Evolutionary conservation across 2,113 vertebrate genomes (phyloP).

Genomic region (Aepyceros melampus): DNA sequence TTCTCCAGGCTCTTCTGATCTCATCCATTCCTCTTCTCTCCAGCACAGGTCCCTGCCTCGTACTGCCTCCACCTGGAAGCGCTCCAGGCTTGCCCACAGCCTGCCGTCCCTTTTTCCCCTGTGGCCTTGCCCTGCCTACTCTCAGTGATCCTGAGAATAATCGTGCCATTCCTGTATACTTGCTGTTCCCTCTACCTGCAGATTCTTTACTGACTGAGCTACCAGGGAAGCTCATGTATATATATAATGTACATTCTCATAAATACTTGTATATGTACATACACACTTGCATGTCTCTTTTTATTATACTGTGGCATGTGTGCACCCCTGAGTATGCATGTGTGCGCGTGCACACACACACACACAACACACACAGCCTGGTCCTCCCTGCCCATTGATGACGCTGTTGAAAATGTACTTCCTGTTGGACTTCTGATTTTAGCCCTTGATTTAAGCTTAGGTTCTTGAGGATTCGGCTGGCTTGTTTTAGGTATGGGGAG

Average conservation of each 20-base stretch:
- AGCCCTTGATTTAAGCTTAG: neutral
- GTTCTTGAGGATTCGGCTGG: neutral
- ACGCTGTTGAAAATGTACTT: neutral
- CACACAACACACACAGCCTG: neutral
- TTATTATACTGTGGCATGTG: neutral
- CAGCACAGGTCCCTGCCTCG: neutral
- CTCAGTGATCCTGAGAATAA: neutral
- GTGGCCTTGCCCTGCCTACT: rapidly evolving
- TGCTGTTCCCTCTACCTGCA: neutral
- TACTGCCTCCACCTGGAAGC: no score
- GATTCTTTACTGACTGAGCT: neutral
- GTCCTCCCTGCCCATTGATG: neutral
- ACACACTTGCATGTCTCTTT: neutral
- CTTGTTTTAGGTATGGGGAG: neutral
- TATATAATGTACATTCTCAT: neutral
- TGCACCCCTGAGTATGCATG: neutral
- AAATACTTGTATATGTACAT: neutral
- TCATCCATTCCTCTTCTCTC: neutral
- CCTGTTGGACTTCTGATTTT: neutral
- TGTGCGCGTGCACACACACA: rapidly evolving
- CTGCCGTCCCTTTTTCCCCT: rapidly evolving
- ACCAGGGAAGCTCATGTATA: neutral
- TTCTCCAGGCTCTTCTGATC: neutral
- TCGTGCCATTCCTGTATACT: neutral
- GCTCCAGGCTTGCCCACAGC: neutral